Evolutionary conservation across 2,888 invertebrate genomes (phyloP).

Genomic region (Palloptera scutellata): DNA sequence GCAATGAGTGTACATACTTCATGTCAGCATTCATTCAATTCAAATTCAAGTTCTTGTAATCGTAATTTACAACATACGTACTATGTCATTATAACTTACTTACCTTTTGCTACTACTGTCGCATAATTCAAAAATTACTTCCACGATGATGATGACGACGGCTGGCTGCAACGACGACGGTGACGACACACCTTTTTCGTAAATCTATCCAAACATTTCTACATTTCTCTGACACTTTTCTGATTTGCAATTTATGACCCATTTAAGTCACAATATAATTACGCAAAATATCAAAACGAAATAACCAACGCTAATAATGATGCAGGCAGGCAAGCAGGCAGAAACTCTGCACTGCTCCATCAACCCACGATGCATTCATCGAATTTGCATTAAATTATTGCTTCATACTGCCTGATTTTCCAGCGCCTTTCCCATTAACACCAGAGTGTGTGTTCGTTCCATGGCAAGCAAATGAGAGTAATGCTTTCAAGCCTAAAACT

Average conservation of each 20-base stretch:
- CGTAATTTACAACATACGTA: no score
- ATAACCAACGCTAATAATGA: constrained; percentile 37
- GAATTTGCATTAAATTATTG: no score
- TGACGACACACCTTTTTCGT: constrained; percentile 13
- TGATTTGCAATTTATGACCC: constrained; percentile 54
- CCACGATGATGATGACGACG: constrained; percentile 16
- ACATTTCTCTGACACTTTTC: neutral
- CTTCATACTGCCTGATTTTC: no score
- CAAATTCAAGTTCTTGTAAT: no score
- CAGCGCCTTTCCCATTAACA: no score
- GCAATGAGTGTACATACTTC: no score
- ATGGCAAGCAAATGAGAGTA: no score
- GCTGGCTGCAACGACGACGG: constrained; percentile 14
- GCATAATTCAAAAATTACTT: neutral
- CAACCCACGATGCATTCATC: constrained; percentile 6
- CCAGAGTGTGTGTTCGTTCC: no score
- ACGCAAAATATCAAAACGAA: constrained; percentile 40
- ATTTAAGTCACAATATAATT: constrained; percentile 59
- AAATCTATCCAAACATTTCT: neutral
- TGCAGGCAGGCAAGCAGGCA: neutral
- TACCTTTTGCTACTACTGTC: neutral
- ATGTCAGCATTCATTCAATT: no score
- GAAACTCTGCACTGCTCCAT: constrained; percentile 4
- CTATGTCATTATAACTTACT: no score
- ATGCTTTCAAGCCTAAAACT: constrained; percentile 4